Evolutionary conservation across 2,113 vertebrate genomes (phyloP).

Genomic region (Pelusios castaneus): DNA sequence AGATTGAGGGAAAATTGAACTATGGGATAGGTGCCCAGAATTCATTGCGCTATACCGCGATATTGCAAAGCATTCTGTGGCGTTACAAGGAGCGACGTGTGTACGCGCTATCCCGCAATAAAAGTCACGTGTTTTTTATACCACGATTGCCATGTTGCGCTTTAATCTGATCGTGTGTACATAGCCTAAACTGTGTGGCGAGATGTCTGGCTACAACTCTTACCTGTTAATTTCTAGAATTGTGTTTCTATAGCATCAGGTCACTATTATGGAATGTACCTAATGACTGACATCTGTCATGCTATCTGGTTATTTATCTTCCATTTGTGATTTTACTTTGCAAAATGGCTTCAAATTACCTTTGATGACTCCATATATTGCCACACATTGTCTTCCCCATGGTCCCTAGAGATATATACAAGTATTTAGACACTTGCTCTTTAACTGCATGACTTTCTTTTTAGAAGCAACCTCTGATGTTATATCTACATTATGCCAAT

Average conservation of each 20-base stretch:
- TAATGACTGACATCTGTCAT: background rate
- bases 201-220: background rate
- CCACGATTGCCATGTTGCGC: no score
- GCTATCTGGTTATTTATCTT: accelerated
- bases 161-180: no score
- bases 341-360: background rate
- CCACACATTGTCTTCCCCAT: accelerated
- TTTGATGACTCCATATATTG: background rate
- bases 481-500: background rate
- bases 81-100: no score
- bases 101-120: no score
- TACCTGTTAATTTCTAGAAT: background rate
- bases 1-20: no score
- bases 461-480: background rate
- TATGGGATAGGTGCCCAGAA: no score
- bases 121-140: no score
- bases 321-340: background rate
- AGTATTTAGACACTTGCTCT: background rate
- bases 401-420: background rate
- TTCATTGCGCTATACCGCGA: no score
- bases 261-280: background rate
- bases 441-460: background rate
- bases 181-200: background rate
- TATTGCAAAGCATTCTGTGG: no score
- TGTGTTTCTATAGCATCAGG: background rate